A percentile compares a stretch with the other conserved stretches of the same genome.
Conservation (phyloP, 2,113 vertebrate species). For the Butastur rufipennis region DNA sequence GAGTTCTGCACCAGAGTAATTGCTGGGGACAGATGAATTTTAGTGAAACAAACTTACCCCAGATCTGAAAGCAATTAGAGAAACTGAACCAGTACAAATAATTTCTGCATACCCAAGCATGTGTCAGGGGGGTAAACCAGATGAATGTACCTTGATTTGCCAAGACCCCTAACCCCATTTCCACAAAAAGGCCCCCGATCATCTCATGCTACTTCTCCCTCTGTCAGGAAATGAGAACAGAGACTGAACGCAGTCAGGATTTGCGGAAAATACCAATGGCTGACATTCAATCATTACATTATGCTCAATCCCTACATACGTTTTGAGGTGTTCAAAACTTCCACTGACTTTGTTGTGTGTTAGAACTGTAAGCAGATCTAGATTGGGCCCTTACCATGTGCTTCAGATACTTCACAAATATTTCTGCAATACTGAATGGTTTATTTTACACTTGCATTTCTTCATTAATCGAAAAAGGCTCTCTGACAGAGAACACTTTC, state of each 20-base stretch:
- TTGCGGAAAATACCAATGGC: background rate
- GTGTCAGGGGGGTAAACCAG: background rate
- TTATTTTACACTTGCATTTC: background rate
- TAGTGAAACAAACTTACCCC: background rate
- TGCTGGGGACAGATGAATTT: slow-evolving; percentile 13
- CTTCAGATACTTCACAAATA: background rate
- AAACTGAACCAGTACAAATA: slow-evolving; percentile 39
- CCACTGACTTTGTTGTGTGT: background rate
- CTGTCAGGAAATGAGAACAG: background rate
- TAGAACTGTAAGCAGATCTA: background rate
- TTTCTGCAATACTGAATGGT: background rate
- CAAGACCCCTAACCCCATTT: background rate
- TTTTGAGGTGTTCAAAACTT: background rate
- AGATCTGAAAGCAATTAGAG: slow-evolving; percentile 34
- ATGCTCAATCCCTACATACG: background rate
- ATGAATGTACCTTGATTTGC: slow-evolving; percentile 3
- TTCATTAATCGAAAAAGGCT: background rate
- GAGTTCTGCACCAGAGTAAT: slow-evolving; percentile 19
- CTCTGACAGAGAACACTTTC: background rate
- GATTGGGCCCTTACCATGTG: background rate
- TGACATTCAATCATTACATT: background rate
- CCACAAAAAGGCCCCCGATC: background rate
- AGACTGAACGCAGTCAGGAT: background rate
- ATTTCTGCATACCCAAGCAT: background rate
- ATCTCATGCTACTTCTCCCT: background rate